Evolutionary conservation across 1,140 invertebrate species (phyloP).

Genomic region (Acyrthosiphon pisum): DNA sequence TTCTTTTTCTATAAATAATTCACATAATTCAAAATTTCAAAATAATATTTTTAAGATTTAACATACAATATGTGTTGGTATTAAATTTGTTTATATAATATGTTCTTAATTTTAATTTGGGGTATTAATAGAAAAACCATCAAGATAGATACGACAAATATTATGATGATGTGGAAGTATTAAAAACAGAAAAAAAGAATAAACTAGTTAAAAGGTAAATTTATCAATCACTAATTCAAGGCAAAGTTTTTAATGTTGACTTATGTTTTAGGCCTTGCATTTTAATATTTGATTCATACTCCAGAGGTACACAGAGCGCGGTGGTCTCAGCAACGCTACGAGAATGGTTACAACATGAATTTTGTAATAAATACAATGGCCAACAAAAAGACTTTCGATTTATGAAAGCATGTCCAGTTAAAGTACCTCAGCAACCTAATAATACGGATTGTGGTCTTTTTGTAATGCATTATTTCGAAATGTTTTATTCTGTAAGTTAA

Average conservation of each 20-base stretch:
- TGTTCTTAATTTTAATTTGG: too few species aligned
- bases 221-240: neutral
- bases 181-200: neutral
- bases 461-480: slow-evolving; percentile 94
- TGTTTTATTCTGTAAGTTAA: slow-evolving; percentile 78
- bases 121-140: neutral
- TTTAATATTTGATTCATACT: slow-evolving; percentile 92
- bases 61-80: too few species aligned
- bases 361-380: slow-evolving; percentile 76
- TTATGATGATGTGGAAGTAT: neutral
- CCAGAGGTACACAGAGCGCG: slow-evolving; percentile 74
- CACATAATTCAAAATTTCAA: too few species aligned
- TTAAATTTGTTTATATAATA: too few species aligned
- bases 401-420: slow-evolving; percentile 82
- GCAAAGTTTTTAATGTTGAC: neutral
- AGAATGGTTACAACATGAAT: slow-evolving; percentile 90
- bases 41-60: too few species aligned
- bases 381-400: slow-evolving; percentile 74
- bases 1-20: too few species aligned
- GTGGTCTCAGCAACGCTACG: slow-evolving; percentile 85
- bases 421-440: slow-evolving; percentile 96
- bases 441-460: slow-evolving; percentile 96
- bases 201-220: neutral
- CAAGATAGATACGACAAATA: neutral
- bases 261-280: slow-evolving; percentile 74